Evolutionary conservation across 2,113 vertebrate genomes (phyloP), one percentile per base, ranked within the genome.

Genomic region (Redunca redunca): DNA sequence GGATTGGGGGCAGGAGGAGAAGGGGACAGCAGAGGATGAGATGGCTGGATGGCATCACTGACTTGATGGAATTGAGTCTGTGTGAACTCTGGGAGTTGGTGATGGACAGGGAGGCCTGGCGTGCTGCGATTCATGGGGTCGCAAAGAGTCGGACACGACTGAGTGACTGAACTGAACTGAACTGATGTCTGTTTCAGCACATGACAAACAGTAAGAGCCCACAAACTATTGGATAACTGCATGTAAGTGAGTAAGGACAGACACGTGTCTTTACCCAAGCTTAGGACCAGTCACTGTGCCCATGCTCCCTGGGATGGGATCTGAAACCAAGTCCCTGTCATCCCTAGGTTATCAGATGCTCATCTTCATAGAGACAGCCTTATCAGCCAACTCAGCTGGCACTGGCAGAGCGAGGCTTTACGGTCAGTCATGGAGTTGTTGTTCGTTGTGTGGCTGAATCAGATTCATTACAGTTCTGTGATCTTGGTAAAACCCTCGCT

Each of bases 161-260:
- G 14, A 62, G 60, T 0, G 3, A 62, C 28, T 62, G 28, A 62
- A 62, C 60, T 58, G 57, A 60, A 60, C 58, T 33, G 60, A 62
- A 62, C 60, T 30, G 30, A 28, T 36, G 28, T 62, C 40, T 84
- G 5, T 52, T 48, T 33, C 3, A 28, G n/a, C 16, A 23, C 30
- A 86, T 53, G 83, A 13, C 40, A 33, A 26, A 8, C 5, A 64
- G 21, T 53, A 36, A 90, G 57, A 40, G 55, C 74, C 98, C 89
- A 50, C 28, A 84, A n/a, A 50, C 48, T 94, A 13, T 23, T 36
- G 10, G 55, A 57, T 52, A 87, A 74, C 46, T 81, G n/a, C 91
- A 53, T 43, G 13, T 60, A 13, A 96, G 23, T 48, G 84, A 83
- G 8, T 67, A 12, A 74, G 19, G 48, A 43, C 15, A 81, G 28